A percentile compares a stretch with the other conserved stretches of the same genome.
Conservation (phyloP, 2,888 invertebrate genomes). For the Leptinotarsa juncta region DNA sequence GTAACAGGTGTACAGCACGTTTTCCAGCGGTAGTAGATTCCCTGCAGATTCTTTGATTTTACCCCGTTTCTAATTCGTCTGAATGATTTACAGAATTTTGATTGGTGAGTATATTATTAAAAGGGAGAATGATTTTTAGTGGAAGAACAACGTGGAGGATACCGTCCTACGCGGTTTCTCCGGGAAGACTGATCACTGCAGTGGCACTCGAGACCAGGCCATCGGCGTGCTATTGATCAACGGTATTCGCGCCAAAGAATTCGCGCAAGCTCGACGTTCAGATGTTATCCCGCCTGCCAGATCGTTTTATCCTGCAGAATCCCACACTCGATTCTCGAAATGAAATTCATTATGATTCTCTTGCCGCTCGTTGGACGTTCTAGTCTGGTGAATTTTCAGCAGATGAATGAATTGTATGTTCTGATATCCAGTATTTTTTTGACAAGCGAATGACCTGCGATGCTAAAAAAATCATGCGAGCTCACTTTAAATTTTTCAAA, state of each 20-base stretch:
- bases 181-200: constrained; percentile 60
- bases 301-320: constrained; percentile 37
- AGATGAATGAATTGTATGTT: too few relatives aligned
- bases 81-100: constrained; percentile 16
- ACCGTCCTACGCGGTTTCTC: constrained; percentile 57
- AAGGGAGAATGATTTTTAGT: constrained; percentile 40
- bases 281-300: constrained; percentile 42
- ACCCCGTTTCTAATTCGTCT: neutral
- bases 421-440: too few relatives aligned
- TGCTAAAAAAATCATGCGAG: too few relatives aligned
- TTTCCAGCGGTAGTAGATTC: constrained; percentile 7
- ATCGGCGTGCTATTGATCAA: constrained; percentile 58
- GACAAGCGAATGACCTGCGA: too few relatives aligned
- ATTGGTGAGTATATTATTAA: constrained; percentile 20
- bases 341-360: neutral
- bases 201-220: constrained; percentile 59
- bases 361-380: neutral
- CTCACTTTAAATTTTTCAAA: too few relatives aligned
- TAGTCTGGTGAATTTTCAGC: neutral
- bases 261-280: constrained; percentile 52
- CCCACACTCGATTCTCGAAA: constrained; percentile 33
- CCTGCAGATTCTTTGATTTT: neutral
- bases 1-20: constrained; percentile 40
- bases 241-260: constrained; percentile 58
- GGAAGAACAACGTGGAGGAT: constrained; percentile 52